Conservation (phyloP, 2,797 vertebrate species). For the Chelonia mydas region DNA sequence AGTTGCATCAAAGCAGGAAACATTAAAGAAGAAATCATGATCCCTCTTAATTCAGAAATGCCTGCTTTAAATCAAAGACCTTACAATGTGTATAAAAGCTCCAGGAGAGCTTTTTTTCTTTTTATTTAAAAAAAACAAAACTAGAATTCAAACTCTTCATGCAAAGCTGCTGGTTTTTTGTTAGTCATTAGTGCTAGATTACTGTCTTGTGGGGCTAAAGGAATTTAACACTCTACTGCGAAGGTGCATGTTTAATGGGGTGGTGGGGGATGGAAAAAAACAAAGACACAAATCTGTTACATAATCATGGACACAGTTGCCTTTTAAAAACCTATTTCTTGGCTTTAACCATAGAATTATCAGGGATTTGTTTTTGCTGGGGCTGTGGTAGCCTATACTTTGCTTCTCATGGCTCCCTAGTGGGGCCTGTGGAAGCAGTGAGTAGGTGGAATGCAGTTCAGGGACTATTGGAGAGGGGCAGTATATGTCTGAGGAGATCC, state of each 20-base stretch:
- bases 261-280: background rate
- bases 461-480: accelerated
- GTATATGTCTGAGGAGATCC: background rate
- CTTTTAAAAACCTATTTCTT: background rate
- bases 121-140: background rate
- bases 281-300: background rate
- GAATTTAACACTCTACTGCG: accelerated
- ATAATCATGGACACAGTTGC: background rate
- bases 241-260: accelerated
- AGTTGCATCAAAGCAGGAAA: slow-evolving; percentile 49
- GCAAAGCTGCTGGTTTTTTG: background rate
- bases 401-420: background rate
- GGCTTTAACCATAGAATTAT: background rate
- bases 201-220: accelerated
- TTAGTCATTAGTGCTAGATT: background rate
- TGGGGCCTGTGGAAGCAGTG: accelerated
- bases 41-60: slow-evolving; percentile 17
- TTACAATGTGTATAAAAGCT: background rate
- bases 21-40: background rate
- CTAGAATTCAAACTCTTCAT: background rate
- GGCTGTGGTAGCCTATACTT: accelerated
- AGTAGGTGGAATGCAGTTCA: background rate
- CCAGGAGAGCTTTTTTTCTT: background rate
- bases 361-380: background rate
- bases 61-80: background rate